phyloP scores from a whole-genome alignment of 2,888 invertebrate species.

The Pollenia angustigena region DNA sequence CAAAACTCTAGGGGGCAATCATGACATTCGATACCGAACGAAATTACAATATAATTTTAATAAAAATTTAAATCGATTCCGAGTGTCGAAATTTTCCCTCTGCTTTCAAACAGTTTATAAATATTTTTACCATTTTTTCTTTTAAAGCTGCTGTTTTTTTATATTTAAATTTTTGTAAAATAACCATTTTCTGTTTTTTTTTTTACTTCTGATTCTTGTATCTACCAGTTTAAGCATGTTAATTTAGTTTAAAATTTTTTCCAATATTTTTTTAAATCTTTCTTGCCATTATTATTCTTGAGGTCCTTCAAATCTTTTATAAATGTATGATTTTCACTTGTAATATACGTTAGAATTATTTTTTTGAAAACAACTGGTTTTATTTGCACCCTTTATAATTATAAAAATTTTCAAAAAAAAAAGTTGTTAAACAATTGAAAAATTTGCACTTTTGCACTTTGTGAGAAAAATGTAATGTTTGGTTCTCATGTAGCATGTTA shows the following conservation, averaged over 20 bases:
- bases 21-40: too few species aligned
- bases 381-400: slow-evolving; percentile 48
- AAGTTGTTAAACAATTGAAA: not conserved
- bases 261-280: not conserved
- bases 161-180: not conserved
- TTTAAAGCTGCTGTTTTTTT: slow-evolving; percentile 2
- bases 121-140: not conserved
- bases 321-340: not conserved
- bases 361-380: slow-evolving; percentile 28
- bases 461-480: slow-evolving; percentile 65
- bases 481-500: slow-evolving; percentile 68
- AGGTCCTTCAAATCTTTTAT: not conserved
- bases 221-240: slow-evolving; percentile 4
- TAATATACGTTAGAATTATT: slow-evolving; percentile 27
- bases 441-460: slow-evolving; percentile 64
- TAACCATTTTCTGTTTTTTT: not conserved
- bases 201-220: not conserved
- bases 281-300: not conserved
- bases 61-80: too few species aligned
- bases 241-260: not conserved
- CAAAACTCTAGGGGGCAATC: too few species aligned
- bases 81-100: not conserved
- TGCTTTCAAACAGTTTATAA: not conserved
- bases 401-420: not conserved
- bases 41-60: too few species aligned